These are phyloP conservation scores for Zonitis immaculata DNA, from an alignment of 2,888 invertebrate species.

Conservation along the genomic window DNA sequence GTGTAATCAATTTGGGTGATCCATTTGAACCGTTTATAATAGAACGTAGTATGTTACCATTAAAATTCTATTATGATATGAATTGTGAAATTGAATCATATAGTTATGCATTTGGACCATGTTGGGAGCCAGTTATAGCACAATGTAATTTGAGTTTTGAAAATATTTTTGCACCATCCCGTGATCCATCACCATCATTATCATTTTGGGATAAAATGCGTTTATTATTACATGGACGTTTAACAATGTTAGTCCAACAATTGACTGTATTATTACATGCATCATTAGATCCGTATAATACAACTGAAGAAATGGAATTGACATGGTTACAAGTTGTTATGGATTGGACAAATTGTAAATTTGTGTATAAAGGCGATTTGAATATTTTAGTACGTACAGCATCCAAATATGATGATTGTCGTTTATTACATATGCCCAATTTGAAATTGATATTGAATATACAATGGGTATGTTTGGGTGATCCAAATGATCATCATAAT, in stretches of 20 bases:
- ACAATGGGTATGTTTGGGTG: slow-evolving; percentile 87
- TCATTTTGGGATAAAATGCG: slow-evolving; percentile 98
- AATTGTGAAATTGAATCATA: slow-evolving; percentile 88
- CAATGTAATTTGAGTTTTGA: slow-evolving; percentile 85
- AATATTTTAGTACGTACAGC: slow-evolving; percentile 95
- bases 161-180: slow-evolving; percentile 78
- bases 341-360: slow-evolving; percentile 95
- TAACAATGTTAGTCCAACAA: slow-evolving; percentile 82
- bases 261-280: slow-evolving; percentile 91
- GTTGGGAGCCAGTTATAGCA: slow-evolving; percentile 97
- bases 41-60: slow-evolving; percentile 86
- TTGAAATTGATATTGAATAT: slow-evolving; percentile 78
- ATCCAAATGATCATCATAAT: slow-evolving; percentile 93
- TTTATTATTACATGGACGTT: slow-evolving; percentile 83
- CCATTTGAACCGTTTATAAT: slow-evolving; percentile 82
- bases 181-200: slow-evolving; percentile 89
- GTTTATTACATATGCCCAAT: slow-evolving; percentile 85
- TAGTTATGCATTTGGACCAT: slow-evolving; percentile 95
- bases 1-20: slow-evolving; percentile 72
- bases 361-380: slow-evolving; percentile 87
- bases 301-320: slow-evolving; percentile 98
- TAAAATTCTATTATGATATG: slow-evolving; percentile 97
- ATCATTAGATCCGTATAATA: slow-evolving; percentile 96
- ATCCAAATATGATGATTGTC: slow-evolving; percentile 98
- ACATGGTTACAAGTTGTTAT: slow-evolving; percentile 91